Evolutionary conservation across 1,140 invertebrate species (phyloP), one percentile per base, ranked within the genome.

Genomic region (Laupala kohalensis): DNA sequence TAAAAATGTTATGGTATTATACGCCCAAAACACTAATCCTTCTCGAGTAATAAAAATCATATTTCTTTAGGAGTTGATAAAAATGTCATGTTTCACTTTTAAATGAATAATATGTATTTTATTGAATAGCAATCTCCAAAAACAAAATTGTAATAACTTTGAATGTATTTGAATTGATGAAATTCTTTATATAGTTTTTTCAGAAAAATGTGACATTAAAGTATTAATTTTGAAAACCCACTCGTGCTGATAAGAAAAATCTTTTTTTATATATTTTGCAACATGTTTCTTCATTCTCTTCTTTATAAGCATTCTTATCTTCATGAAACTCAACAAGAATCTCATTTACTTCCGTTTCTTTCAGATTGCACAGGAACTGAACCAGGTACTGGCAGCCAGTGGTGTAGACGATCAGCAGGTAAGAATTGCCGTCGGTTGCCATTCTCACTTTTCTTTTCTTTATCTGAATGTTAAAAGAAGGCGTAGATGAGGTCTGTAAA

Each of bases 311-410:
- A 13, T 53, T 53, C 19, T 53, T 2, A 53, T 53, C 19, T 53
- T 4, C 1, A 19, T 0, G 19, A 19, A 53, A 4, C 9, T 53
- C 19, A 53, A 53, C 37, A 13, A 53, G 1, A 9, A 13, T 9
- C 37, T 9, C 37, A 53, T 13, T 53, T 53, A 13, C 37, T 19
- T 53, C 37, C 9, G 9, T 53, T 53, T 53, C 9, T 4, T 27
- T 13, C 70, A 71, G 70, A 71, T 71, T 13, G 63, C 70, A 15
- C 70, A 71, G 26, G 70, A 71, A 26, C 37, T 71, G 30, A 71
- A 71, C 62, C 70, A 71, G 29, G 70, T 71, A 6, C 63, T 71
- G 24, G 67, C 26, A 23, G 29, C 28, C 15, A 68, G 29, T n/a
- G n/a, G 26, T 68, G 28, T 27, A 4, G 67, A 19, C 12, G 37